A percentile compares a stretch with the other conserved stretches of the same genome.
Conservation (phyloP, 2,797 vertebrate species). For the Argya squamiceps region DNA sequence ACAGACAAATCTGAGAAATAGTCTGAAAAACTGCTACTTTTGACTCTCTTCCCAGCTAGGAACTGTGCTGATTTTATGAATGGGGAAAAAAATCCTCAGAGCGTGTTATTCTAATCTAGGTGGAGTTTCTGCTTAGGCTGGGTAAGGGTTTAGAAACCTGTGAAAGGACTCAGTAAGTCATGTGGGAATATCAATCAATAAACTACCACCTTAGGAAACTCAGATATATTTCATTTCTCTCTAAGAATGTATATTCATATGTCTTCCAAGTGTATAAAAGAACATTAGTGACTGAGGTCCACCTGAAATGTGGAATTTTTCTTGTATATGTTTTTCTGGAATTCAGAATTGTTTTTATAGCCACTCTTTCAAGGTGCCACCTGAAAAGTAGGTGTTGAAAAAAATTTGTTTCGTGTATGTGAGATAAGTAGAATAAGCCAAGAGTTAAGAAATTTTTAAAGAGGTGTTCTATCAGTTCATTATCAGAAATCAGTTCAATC, state of each 20-base stretch:
- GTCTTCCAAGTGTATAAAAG: neutral
- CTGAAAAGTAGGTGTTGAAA: neutral
- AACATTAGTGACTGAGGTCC: neutral
- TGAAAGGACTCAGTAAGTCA: neutral
- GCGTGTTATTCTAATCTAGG: accelerated
- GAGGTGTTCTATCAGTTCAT: neutral
- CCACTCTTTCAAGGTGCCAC: neutral
- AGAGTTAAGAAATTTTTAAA: neutral
- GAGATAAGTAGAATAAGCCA: no score
- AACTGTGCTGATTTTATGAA: neutral
- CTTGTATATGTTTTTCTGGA: no score
- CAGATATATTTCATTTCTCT: neutral
- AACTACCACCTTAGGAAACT: neutral
- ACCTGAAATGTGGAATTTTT: neutral
- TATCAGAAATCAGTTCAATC: neutral
- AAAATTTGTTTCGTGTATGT: neutral
- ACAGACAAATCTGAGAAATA: neutral
- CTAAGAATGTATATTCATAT: neutral
- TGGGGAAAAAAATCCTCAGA: neutral
- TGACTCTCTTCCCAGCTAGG: neutral
- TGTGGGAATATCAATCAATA: neutral
- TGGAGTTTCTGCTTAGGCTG: neutral
- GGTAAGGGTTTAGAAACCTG: neutral
- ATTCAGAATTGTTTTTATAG: neutral
- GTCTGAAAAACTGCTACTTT: neutral